A percentile compares a stretch with the other conserved stretches of the same genome.
phyloP scores from a whole-genome alignment of 2,113 vertebrate species.

The Ageneiosus marmoratus region DNA sequence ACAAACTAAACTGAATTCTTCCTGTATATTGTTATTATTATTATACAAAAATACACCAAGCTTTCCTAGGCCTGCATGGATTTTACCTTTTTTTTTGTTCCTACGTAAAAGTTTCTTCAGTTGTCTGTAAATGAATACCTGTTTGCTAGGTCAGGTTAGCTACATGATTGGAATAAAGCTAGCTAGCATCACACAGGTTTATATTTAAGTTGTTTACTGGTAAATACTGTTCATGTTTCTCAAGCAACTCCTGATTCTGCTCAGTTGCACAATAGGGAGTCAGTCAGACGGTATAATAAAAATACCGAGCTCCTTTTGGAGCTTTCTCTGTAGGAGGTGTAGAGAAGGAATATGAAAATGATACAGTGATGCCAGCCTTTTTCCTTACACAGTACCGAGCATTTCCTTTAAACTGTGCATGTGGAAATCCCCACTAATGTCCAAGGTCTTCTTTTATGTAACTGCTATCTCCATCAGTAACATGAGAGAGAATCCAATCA shows the following conservation, averaged over 20 bases:
- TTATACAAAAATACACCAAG: background rate
- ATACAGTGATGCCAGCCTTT: background rate
- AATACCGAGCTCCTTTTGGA: constrained; percentile 16
- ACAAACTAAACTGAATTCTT: background rate
- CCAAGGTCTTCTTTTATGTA: constrained; percentile 6
- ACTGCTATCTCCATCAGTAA: constrained; percentile 1
- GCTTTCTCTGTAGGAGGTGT: constrained; percentile 11
- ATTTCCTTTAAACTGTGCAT: background rate
- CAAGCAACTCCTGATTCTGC: background rate
- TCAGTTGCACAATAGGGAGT: constrained; percentile 6
- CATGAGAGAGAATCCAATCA: background rate
- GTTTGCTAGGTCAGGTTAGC: background rate
- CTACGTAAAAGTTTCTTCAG: background rate
- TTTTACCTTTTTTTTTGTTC: background rate
- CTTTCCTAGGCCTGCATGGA: background rate
- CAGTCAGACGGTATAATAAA: constrained; percentile 6
- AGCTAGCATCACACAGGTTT: too few species aligned
- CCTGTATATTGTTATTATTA: background rate
- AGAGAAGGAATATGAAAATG: constrained; percentile 24
- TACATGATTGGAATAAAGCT: background rate
- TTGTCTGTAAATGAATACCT: background rate
- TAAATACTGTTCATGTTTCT: constrained; percentile 3
- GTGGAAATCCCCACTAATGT: constrained; percentile 29
- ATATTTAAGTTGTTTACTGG: background rate
- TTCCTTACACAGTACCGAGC: background rate